A percentile compares a stretch with the other conserved stretches of the same genome.
These are phyloP conservation scores for Babyrousa celebensis DNA, from an alignment of 2,797 vertebrate species.

Conservation along the genomic window DNA sequence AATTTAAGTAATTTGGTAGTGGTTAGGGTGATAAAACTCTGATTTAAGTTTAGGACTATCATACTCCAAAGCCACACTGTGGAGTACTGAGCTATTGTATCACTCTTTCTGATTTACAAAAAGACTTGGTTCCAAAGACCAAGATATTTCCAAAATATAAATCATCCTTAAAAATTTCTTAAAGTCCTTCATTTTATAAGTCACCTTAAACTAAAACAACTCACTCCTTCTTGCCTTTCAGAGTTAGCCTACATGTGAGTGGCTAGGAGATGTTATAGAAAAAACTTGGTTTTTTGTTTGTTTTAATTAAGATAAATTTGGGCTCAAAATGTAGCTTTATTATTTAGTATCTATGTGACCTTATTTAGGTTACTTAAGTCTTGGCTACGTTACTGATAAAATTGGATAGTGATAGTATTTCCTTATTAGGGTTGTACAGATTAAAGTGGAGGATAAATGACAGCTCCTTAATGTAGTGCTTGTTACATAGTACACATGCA, in stretches of 20 bases:
- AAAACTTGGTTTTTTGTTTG: not conserved
- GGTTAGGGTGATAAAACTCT: not conserved
- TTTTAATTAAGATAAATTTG: not conserved
- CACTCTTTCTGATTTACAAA: constrained; percentile 5
- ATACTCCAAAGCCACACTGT: not conserved
- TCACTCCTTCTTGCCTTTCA: not conserved
- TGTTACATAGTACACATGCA: not conserved
- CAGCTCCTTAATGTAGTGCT: not conserved
- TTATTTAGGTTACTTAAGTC: not conserved
- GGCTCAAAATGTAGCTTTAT: not conserved
- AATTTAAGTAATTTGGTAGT: constrained; percentile 59
- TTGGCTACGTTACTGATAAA: not conserved
- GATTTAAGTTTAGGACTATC: not conserved
- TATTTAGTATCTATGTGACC: not conserved
- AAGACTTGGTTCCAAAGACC: constrained; percentile 46
- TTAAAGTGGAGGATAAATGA: not conserved
- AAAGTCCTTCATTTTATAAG: constrained; percentile 6
- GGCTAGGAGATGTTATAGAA: not conserved
- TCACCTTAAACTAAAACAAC: constrained; percentile 2
- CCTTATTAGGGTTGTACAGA: not conserved
- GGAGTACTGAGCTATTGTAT: not conserved
- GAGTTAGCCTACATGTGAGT: not conserved
- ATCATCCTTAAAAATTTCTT: constrained; percentile 43
- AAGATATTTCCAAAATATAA: constrained; percentile 39
- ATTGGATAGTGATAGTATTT: not conserved